phyloP scores from a whole-genome alignment of 2,797 vertebrate genomes.

The Pseudomugil gertrudae region DNA sequence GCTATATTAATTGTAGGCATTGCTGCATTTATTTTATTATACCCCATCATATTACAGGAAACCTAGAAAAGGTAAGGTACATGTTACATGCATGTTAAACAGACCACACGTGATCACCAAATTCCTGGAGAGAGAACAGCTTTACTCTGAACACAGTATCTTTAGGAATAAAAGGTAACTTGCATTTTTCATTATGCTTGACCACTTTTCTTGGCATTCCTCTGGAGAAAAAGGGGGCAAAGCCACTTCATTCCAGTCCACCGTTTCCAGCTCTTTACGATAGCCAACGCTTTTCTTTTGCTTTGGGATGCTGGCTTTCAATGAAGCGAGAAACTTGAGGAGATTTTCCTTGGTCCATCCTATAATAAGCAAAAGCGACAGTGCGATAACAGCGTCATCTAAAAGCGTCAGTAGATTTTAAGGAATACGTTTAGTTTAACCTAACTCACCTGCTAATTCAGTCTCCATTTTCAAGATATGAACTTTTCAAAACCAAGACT shows the following conservation, averaged over 20 bases:
- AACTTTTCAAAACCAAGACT: conserved; percentile 8
- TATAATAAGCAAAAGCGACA: too few species aligned
- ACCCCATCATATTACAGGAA: not conserved
- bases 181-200: conserved; percentile 85
- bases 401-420: not conserved
- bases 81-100: not conserved
- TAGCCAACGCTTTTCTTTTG: conserved; percentile 69
- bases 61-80: too few species aligned
- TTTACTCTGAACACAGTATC: not conserved
- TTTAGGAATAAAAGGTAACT: conserved; percentile 14
- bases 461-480: too few species aligned
- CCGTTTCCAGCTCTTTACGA: conserved; percentile 76
- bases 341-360: conserved; percentile 85
- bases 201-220: conserved; percentile 88
- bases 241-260: conserved; percentile 89
- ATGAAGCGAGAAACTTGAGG: conserved; percentile 82
- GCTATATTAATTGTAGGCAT: not conserved
- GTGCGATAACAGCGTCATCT: not conserved
- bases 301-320: conserved; percentile 83
- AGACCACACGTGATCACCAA: not conserved
- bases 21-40: not conserved
- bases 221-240: conserved; percentile 88
- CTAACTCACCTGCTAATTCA: conserved; percentile 35
- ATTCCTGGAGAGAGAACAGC: not conserved
- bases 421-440: not conserved